Evolutionary conservation across 1,140 invertebrate species (phyloP).

Genomic region (Zaprionus taronus): DNA sequence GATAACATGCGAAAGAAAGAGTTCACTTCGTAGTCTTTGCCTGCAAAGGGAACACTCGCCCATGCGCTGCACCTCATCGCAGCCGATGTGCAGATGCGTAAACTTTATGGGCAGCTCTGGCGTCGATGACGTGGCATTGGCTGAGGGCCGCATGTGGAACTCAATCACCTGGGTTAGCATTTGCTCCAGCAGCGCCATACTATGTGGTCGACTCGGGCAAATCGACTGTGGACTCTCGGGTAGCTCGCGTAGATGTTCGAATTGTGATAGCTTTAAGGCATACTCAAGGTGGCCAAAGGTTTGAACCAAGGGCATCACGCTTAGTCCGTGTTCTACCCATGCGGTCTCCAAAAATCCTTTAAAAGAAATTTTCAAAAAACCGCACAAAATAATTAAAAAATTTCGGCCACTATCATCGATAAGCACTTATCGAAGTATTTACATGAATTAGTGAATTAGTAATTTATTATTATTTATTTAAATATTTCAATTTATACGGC

Average conservation of each 20-base stretch:
- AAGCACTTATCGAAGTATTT: not conserved
- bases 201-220: slow-evolving; percentile 91
- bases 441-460: too few relatives aligned
- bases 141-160: slow-evolving; percentile 61
- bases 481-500: too few relatives aligned
- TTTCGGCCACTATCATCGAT: not conserved
- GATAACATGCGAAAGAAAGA: slow-evolving; percentile 90
- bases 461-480: too few relatives aligned
- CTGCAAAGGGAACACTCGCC: slow-evolving; percentile 91
- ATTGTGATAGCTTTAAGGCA: slow-evolving; percentile 92
- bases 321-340: slow-evolving; percentile 86
- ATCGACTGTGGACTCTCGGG: slow-evolving; percentile 91
- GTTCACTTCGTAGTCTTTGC: slow-evolving; percentile 85
- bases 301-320: slow-evolving; percentile 96
- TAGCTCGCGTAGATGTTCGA: slow-evolving; percentile 91
- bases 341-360: slow-evolving; percentile 85
- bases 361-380: not conserved
- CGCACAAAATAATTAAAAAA: not conserved
- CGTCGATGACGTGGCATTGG: slow-evolving; percentile 67
- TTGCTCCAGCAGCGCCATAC: slow-evolving; percentile 88
- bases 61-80: slow-evolving; percentile 93
- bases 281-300: slow-evolving; percentile 98
- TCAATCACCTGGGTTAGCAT: slow-evolving; percentile 93
- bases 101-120: slow-evolving; percentile 85
- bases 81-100: slow-evolving; percentile 91